These are phyloP conservation scores for Spodoptera litura DNA, from an alignment of 1,140 invertebrate species.

Conservation along the genomic window DNA sequence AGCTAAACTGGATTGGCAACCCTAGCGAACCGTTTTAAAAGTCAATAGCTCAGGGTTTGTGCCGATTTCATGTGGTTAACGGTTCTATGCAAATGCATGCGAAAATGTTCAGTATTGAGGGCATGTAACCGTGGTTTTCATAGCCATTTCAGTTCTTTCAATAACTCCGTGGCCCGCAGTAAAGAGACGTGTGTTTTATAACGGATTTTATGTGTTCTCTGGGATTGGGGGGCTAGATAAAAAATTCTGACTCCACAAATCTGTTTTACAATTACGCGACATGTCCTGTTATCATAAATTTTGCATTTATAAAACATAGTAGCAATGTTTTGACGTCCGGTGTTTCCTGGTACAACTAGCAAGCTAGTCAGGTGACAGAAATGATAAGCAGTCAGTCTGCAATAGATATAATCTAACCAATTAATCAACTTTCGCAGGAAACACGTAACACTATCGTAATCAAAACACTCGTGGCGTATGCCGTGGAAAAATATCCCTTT, in stretches of 20 bases:
- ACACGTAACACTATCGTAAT: constrained; percentile 10
- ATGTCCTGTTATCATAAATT: too few species aligned
- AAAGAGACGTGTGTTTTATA: not conserved
- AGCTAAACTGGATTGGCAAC: constrained; percentile 14
- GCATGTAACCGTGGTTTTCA: constrained; percentile 30
- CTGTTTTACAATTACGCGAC: too few species aligned
- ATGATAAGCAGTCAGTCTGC: constrained; percentile 19
- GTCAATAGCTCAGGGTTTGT: constrained; percentile 45
- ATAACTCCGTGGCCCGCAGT: constrained; percentile 14
- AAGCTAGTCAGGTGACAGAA: not conserved
- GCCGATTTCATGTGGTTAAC: constrained; percentile 48
- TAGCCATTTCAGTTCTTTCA: constrained; percentile 36
- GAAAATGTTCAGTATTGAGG: constrained; percentile 46
- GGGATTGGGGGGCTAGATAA: too few species aligned
- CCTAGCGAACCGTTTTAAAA: constrained; percentile 31
- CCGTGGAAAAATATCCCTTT: constrained; percentile 24
- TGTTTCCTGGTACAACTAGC: not conserved
- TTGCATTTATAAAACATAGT: too few species aligned
- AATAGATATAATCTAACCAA: constrained; percentile 16
- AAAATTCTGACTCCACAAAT: too few species aligned
- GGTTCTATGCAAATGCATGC: constrained; percentile 45
- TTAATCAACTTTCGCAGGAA: constrained; percentile 36
- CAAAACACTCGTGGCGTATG: constrained; percentile 11
- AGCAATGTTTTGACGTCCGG: too few species aligned
- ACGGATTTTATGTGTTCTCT: not conserved